phyloP scores from a whole-genome alignment of 2,888 invertebrate species.

The Aquatica leii region DNA sequence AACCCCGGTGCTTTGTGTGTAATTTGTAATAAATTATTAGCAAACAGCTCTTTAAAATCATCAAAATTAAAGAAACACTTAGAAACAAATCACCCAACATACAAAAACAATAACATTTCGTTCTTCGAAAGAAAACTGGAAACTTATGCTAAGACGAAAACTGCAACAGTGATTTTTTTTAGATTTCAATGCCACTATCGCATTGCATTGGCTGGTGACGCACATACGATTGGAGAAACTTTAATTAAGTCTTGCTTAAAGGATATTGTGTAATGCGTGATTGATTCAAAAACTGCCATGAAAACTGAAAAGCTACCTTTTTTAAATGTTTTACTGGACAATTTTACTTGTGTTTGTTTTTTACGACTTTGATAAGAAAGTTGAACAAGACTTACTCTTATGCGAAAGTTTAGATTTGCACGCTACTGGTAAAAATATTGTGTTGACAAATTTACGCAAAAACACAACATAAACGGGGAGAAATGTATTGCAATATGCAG shows the following conservation, averaged over 20 bases:
- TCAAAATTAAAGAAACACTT: neutral
- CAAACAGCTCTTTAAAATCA: too few relatives aligned
- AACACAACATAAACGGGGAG: neutral
- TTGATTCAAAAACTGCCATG: too few relatives aligned
- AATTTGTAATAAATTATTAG: too few relatives aligned
- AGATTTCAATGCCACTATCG: neutral
- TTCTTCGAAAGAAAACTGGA: neutral
- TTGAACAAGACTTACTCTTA: neutral
- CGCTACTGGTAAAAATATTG: slow-evolving; percentile 1
- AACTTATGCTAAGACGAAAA: too few relatives aligned
- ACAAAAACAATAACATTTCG: too few relatives aligned
- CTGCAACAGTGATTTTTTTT: neutral
- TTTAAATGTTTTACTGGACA: too few relatives aligned
- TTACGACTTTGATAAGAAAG: neutral
- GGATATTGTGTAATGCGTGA: too few relatives aligned
- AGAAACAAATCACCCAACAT: neutral
- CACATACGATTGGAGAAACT: neutral
- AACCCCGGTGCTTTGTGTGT: neutral
- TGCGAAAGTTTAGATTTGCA: too few relatives aligned
- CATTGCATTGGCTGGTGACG: too few relatives aligned
- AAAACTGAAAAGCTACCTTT: too few relatives aligned
- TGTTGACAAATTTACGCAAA: neutral
- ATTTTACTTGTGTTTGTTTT: neutral
- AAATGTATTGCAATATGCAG: neutral
- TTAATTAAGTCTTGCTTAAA: neutral